Base-by-base conservation (phyloP, 1,140 invertebrate genomes). In the Ips nitidus region DNA sequence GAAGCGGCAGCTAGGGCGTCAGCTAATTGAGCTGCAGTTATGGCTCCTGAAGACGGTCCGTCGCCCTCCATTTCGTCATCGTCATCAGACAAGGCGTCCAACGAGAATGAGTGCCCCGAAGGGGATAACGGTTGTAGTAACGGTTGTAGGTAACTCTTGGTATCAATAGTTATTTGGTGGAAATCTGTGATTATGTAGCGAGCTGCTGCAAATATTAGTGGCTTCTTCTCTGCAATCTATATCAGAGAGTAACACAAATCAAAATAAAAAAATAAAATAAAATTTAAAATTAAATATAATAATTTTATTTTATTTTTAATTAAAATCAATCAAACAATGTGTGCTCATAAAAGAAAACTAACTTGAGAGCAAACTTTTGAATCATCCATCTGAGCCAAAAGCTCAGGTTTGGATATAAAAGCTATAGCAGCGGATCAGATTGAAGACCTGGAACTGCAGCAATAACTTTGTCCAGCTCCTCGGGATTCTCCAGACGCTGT, bases 391-490 rank as follows among this genome's bases (percentile, higher is more conserved):
- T 86, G 82, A 7, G 81, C 76, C 74, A 87, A 80, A 59, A 88
- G 75, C 74, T 86, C 83, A 40, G 84, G 82, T 77, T 87, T 84
- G 72, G 84, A 85, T n/a, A 87, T 77, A 65, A 87, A 81, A 2
- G 86, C 82, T 55, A 86, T 80, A 6, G 85, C 84, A 50, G 85
- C 81, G 83, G 79, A 77, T 88, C 86, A 55, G 85, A 79, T 22
- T 75, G 78, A 3, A 87, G 71, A 42, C 79, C 81, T 47, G 85
- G 85, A 61, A 81, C 82, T 2, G 82, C 81, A 43, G 79, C 78
- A 41, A 87, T 83, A 8, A 88, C 83, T 75, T 86, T 87, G 69
- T 85, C 82, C 57, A 86, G 76, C 2, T 85, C 80, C 67, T 86
- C 83, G 41, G 82, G 80, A 65, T 80, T 80, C n/a, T 79, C 84